Conservation (phyloP, 2,888 invertebrate genomes). For the Trachelus stipa region DNA sequence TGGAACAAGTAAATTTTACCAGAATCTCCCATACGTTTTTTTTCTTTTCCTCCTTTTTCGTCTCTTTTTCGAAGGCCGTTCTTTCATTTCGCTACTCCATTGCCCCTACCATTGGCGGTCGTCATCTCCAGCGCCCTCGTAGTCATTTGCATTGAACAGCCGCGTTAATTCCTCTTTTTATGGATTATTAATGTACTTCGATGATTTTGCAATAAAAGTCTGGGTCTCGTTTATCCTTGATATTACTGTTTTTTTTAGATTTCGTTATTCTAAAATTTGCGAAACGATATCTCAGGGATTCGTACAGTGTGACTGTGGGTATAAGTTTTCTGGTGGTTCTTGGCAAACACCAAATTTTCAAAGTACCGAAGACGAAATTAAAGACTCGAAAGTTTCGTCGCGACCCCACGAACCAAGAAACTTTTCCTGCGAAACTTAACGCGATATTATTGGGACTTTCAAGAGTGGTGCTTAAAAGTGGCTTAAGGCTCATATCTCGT, state of each 20-base stretch:
- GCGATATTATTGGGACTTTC: constrained; percentile 3
- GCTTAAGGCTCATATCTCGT: not conserved
- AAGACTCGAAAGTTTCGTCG: not conserved
- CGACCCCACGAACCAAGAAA: not conserved
- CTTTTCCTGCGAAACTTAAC: constrained; percentile 7
- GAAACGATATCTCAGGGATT: not conserved
- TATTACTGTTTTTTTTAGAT: not conserved
- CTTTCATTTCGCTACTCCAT: not conserved
- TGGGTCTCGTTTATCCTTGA: not conserved
- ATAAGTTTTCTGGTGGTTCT: not conserved
- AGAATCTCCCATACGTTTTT: not conserved
- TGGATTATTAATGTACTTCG: not conserved
- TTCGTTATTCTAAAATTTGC: not conserved
- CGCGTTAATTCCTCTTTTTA: not conserved
- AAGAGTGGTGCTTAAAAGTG: constrained; percentile 1
- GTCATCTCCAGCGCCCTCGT: not conserved
- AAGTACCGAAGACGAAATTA: not conserved
- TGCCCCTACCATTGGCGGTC: not conserved
- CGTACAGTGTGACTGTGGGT: not conserved
- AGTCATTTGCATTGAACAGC: not conserved
- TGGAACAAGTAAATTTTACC: not conserved
- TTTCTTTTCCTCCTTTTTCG: not conserved
- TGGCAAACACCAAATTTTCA: not conserved
- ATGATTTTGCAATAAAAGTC: not conserved
- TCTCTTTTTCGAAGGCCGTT: constrained; percentile 5